These are phyloP conservation scores for Palythoa heliodiscus DNA, from an alignment of 92 coral and sea anemone genomes.

Conservation along the genomic window DNA sequence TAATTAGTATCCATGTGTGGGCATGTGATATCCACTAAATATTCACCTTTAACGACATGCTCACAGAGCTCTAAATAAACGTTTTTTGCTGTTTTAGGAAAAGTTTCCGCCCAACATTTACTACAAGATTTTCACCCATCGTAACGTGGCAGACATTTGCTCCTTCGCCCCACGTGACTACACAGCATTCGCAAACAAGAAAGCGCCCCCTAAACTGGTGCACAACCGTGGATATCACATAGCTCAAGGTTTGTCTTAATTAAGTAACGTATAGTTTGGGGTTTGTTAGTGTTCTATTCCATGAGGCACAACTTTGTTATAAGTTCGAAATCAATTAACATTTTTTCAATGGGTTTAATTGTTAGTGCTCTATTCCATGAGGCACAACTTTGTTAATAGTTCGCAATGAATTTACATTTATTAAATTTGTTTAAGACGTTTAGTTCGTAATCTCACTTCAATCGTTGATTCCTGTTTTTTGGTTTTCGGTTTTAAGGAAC, in stretches of 20 bases:
- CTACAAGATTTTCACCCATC: constrained; percentile 98
- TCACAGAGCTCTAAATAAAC: neutral
- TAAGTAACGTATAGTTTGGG: neutral
- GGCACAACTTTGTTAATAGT: neutral
- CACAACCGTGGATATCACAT: constrained; percentile 68
- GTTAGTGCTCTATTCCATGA: neutral
- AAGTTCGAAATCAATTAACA: too few relatives aligned
- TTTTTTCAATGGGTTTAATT: too few relatives aligned
- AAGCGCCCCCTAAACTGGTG: constrained; percentile 61
- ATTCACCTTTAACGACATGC: too few relatives aligned
- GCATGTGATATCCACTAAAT: too few relatives aligned
- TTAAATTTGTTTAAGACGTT: neutral
- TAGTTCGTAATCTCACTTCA: neutral
- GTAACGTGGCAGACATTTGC: constrained; percentile 90
- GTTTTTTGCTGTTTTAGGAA: constrained; percentile 50
- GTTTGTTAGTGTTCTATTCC: neutral
- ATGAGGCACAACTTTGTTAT: neutral
- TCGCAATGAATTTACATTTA: neutral
- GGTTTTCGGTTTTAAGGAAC: too few relatives aligned
- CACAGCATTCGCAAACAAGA: constrained; percentile 70
- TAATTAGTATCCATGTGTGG: too few relatives aligned
- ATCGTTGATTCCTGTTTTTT: neutral
- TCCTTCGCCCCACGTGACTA: constrained; percentile 97
- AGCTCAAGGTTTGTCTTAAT: constrained; percentile 30
- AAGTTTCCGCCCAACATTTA: constrained; percentile 97